Evolutionary conservation across 1,140 invertebrate species (phyloP).

Genomic region (Drosophila varians): DNA sequence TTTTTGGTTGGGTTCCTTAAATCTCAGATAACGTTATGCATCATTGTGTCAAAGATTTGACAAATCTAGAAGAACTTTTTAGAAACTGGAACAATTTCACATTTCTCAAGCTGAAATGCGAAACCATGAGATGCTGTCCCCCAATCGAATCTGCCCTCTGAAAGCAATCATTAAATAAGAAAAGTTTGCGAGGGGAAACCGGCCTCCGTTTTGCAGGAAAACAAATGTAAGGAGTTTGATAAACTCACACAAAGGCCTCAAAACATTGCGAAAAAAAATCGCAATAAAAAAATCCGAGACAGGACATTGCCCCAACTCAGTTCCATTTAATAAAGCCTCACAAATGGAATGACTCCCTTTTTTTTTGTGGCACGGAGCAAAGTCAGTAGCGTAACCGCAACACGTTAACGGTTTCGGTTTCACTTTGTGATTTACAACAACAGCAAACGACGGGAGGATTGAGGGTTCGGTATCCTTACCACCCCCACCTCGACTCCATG

Average conservation of each 20-base stretch:
- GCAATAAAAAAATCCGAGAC: slow-evolving; percentile 71
- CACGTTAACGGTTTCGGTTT: slow-evolving; percentile 82
- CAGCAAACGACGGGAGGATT: slow-evolving; percentile 20
- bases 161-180: slow-evolving; percentile 77
- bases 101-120: slow-evolving; percentile 64
- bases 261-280: slow-evolving; percentile 64
- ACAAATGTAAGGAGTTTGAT: slow-evolving; percentile 77
- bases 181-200: slow-evolving; percentile 34
- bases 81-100: slow-evolving; percentile 67
- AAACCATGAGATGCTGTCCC: slow-evolving; percentile 39
- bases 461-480: slow-evolving; percentile 6
- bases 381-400: slow-evolving; percentile 81
- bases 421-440: slow-evolving; percentile 79
- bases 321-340: too few relatives aligned
- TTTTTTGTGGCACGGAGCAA: slow-evolving; percentile 44
- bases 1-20: too few relatives aligned
- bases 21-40: slow-evolving; percentile 81
- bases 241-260: slow-evolving; percentile 50
- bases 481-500: slow-evolving; percentile 10
- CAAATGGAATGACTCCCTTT: too few relatives aligned
- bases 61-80: slow-evolving; percentile 57
- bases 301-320: slow-evolving; percentile 62
- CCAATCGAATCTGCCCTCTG: slow-evolving; percentile 33
- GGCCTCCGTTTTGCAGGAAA: slow-evolving; percentile 63
- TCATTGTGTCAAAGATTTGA: slow-evolving; percentile 78